Evolutionary conservation across 2,113 vertebrate genomes (phyloP).

Genomic region (Pedetes capensis): DNA sequence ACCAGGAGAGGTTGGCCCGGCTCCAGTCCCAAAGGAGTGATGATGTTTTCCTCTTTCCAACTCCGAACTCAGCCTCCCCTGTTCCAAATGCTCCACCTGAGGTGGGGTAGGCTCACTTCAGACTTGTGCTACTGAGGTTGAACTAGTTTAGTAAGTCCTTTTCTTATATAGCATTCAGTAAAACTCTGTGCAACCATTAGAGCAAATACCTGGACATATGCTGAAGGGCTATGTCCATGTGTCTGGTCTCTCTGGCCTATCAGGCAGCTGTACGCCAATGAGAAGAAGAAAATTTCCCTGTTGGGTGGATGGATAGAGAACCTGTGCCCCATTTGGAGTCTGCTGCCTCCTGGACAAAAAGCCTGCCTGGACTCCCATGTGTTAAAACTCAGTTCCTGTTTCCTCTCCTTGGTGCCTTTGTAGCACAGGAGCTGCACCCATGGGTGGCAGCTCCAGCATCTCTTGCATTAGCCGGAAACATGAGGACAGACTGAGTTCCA

Average conservation of each 20-base stretch:
- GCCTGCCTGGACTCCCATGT: neutral
- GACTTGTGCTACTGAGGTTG: neutral
- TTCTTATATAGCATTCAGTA: neutral
- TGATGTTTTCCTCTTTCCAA: neutral
- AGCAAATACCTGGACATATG: neutral
- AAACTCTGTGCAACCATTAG: neutral
- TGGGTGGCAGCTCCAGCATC: too few relatives aligned
- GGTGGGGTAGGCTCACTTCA: neutral
- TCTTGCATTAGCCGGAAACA: neutral
- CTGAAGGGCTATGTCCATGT: neutral
- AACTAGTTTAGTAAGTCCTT: neutral
- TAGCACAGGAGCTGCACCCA: neutral
- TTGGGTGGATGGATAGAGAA: neutral
- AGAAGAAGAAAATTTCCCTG: neutral
- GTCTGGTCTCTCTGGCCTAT: neutral
- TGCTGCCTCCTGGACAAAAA: neutral
- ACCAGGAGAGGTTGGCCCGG: neutral
- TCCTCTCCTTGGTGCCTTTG: neutral
- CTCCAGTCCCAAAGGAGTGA: neutral
- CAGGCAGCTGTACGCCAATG: neutral
- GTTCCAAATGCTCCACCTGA: neutral
- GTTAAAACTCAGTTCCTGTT: neutral
- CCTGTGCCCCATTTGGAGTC: accelerated
- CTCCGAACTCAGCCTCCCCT: neutral
- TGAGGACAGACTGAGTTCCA: neutral